Percentiles rank a stretch among this genome's conserved stretches.
These are phyloP conservation scores for Sinohyriopsis cumingii DNA, from an alignment of 2,888 invertebrate genomes.

Conservation along the genomic window DNA sequence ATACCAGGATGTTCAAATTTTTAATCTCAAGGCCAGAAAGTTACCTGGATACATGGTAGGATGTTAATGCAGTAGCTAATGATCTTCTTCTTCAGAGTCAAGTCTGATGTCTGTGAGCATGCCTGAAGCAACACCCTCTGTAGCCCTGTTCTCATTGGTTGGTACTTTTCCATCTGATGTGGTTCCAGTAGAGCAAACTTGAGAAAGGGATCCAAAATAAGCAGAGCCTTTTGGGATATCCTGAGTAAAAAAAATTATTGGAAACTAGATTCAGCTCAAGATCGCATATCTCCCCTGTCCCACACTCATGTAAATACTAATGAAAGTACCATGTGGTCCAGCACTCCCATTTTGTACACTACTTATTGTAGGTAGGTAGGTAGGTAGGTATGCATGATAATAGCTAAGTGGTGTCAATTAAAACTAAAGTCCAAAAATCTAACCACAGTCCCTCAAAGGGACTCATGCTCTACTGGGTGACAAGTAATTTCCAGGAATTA, in stretches of 20 bases:
- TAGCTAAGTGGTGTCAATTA: too few species aligned
- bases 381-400: too few species aligned
- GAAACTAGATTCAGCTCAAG: not conserved
- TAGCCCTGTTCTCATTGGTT: conserved; percentile 36
- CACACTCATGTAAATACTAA: too few species aligned
- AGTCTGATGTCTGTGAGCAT: conserved; percentile 18
- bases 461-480: too few species aligned
- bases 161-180: conserved; percentile 40
- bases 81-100: conserved; percentile 9
- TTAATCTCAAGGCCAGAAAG: not conserved
- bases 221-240: conserved; percentile 33
- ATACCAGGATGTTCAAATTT: not conserved
- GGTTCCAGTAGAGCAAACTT: conserved; percentile 63
- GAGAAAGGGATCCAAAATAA: conserved; percentile 55
- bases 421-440: too few species aligned
- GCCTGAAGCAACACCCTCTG: conserved; percentile 41
- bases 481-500: too few species aligned
- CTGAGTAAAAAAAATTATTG: conserved; percentile 31
- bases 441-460: too few species aligned
- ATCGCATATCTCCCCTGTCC: not conserved
- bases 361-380: too few species aligned
- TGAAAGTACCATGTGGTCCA: too few species aligned
- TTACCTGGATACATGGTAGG: conserved; percentile 46
- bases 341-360: too few species aligned
- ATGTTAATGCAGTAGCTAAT: conserved; percentile 32